A percentile compares a stretch with the other conserved stretches of the same genome.
Evolutionary conservation across 37 sponge, comb jelly and placozoan genomes (phyloP).

Genomic region (Oscarella lobularis): DNA sequence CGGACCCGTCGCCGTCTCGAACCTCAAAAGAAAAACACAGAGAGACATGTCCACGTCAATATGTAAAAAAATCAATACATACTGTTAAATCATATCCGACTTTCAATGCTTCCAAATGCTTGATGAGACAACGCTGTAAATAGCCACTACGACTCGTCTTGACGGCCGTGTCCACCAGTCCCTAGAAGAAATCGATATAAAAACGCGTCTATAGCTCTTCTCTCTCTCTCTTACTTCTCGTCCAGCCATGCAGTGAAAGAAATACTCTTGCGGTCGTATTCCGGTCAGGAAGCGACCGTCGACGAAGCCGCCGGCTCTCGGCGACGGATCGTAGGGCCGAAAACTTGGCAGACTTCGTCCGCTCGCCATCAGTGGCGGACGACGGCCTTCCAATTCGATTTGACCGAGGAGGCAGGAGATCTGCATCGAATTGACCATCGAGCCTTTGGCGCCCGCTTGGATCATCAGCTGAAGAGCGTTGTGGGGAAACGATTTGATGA

Average conservation of each 20-base stretch:
- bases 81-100: constrained; percentile 86
- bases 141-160: constrained; percentile 99
- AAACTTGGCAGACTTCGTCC: constrained; percentile 84
- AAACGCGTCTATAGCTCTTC: background rate
- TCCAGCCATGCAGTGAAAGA: constrained; percentile 98
- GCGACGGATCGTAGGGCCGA: constrained; percentile 76
- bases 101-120: constrained; percentile 87
- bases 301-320: constrained; percentile 86
- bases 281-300: constrained; percentile 86
- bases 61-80: background rate
- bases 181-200: constrained; percentile 22
- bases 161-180: constrained; percentile 95
- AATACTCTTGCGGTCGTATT: constrained; percentile 92
- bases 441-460: constrained; percentile 89
- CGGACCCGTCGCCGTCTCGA: constrained; percentile 90
- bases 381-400: constrained; percentile 95
- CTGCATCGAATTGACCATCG: constrained; percentile 89
- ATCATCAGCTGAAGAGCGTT: constrained; percentile 93
- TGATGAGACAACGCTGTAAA: constrained; percentile 92
- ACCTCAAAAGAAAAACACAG: constrained; percentile 23
- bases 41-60: background rate
- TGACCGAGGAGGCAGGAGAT: constrained; percentile 95
- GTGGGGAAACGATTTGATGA: constrained; percentile 72
- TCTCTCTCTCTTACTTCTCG: constrained; percentile 49
- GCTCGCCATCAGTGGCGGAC: constrained; percentile 91